phyloP scores from a whole-genome alignment of 2,113 vertebrate genomes.

The Lagopus muta region DNA sequence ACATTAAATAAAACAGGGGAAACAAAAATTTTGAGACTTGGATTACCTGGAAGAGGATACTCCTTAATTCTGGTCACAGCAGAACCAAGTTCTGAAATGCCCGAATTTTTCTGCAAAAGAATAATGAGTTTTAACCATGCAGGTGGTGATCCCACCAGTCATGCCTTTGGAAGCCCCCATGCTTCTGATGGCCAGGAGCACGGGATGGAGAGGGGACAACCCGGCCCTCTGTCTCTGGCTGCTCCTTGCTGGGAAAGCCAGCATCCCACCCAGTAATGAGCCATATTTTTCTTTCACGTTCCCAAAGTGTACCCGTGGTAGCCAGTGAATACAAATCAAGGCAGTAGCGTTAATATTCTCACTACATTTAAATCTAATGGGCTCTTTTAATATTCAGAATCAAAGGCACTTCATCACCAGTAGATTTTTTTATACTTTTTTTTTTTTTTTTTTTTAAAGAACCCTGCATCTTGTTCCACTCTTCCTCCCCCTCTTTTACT shows the following conservation, averaged over 20 bases:
- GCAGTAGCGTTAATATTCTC: constrained; percentile 49
- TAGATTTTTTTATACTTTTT: neutral
- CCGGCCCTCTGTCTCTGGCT: fast-evolving
- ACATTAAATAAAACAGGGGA: neutral
- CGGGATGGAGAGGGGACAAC: fast-evolving
- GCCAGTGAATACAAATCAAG: constrained; percentile 61
- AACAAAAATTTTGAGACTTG: fast-evolving
- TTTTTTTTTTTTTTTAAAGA: neutral
- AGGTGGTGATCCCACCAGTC: fast-evolving
- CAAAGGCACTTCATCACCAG: constrained; percentile 49
- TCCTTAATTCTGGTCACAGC: neutral
- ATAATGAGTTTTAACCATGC: fast-evolving
- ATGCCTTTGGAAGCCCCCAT: fast-evolving
- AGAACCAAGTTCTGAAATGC: fast-evolving
- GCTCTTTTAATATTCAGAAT: constrained; percentile 73
- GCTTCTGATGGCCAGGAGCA: fast-evolving
- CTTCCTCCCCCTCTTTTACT: neutral
- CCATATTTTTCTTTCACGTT: neutral
- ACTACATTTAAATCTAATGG: constrained; percentile 44
- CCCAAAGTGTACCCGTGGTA: neutral
- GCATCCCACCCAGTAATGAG: neutral
- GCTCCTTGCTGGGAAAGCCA: fast-evolving
- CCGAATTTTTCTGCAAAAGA: no score
- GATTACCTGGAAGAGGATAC: fast-evolving
- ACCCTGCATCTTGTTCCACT: neutral